Conservation (phyloP, 2,113 vertebrate genomes). For the Pungitius pungitius region DNA sequence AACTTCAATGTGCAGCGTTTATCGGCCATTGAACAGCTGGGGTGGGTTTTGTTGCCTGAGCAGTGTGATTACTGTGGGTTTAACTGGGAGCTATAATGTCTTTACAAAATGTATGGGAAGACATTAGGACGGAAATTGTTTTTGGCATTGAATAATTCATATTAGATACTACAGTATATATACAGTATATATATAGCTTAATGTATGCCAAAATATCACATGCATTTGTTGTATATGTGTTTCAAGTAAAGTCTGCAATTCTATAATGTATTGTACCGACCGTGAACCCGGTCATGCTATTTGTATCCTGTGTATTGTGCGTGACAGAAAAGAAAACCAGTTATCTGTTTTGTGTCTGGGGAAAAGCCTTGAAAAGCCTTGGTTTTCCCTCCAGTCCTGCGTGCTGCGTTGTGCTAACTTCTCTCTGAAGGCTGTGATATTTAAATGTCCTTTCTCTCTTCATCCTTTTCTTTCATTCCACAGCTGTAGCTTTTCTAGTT, state of each 20-base stretch:
- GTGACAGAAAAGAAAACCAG: neutral
- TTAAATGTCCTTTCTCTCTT: neutral
- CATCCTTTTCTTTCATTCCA: neutral
- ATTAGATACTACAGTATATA: neutral
- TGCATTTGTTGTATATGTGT: neutral
- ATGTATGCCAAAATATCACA: neutral
- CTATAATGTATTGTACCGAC: neutral
- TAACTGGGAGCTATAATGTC: neutral
- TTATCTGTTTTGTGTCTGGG: constrained; percentile 8
- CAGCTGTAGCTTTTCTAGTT: neutral
- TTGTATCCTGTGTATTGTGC: neutral
- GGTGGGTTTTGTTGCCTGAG: neutral
- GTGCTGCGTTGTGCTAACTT: neutral
- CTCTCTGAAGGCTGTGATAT: constrained; percentile 1
- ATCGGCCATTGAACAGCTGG: neutral
- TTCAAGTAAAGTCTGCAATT: neutral
- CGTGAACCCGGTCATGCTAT: neutral
- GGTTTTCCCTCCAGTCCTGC: constrained; percentile 7
- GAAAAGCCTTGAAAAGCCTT: constrained; percentile 12
- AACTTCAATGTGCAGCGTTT: neutral
- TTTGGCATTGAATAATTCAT: neutral
- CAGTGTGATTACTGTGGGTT: neutral
- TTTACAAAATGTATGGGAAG: neutral
- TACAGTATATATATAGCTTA: no score
- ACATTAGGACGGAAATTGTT: neutral